Evolutionary conservation across 1,140 invertebrate genomes (phyloP), one percentile per base, ranked within the genome.

Genomic region (Cephus cinctus): DNA sequence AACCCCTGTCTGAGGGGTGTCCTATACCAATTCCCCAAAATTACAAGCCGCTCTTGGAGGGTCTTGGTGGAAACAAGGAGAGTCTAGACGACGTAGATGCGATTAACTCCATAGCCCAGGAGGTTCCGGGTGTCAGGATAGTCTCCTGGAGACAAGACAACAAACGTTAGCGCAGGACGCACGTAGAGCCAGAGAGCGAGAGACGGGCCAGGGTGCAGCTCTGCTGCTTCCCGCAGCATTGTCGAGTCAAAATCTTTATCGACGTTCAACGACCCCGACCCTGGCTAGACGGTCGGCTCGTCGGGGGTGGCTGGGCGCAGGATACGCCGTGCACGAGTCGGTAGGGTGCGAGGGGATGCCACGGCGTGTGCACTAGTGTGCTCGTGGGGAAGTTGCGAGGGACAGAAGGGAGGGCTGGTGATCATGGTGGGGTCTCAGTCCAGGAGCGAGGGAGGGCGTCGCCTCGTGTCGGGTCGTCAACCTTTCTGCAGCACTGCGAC

Each of bases 241-340:
- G 73, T 61, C 52, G 69, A 71, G 70, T 71, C 66, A 67, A 76
- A 74, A 75, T 76, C 74, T 76, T 76, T 75, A 76, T 75, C 73
- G 71, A 76, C 74, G 73, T 76, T 75, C 74, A 76, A 76, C 68
- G 74, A 76, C 71, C 72, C 73, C 74, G 72, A 75, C 69, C 71
- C 74, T 75, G 73, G 73, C 73, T 73, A 76, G 74, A 76, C 74
- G 63, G 56, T 57, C 50, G 57, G 45, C 35, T 47, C 38, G 48
- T 43, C 19, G 48, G 47, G 49, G 54, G 49, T 56, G 46, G 54
- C 45, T 43, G 50, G 50, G 54, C 36, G 43, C 49, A 47, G 42
- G 21, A 38, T 38, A 43, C 25, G 36, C 18, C 27, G 46, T 25
- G 34, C 36, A 3, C 14, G 20, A 30, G 53, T 32, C 12, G 48